phyloP scores from a whole-genome alignment of 1,140 invertebrate species.

The Caenorhabditis inopinata region DNA sequence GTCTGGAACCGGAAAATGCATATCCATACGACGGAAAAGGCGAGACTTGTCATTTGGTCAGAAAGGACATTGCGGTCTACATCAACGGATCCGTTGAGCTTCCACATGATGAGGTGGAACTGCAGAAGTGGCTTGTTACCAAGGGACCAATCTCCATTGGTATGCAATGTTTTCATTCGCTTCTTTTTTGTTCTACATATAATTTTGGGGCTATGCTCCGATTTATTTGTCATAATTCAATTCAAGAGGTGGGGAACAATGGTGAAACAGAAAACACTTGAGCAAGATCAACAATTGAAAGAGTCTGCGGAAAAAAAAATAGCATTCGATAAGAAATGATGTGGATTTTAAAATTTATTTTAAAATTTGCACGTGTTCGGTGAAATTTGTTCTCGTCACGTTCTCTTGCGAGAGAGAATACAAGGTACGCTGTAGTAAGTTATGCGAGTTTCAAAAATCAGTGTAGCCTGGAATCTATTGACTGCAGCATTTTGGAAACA shows the following conservation, averaged over 20 bases:
- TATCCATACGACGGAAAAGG: constrained; percentile 83
- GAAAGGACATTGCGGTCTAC: constrained; percentile 71
- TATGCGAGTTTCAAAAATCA: too few species aligned
- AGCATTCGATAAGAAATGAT: neutral
- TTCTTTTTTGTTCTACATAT: too few species aligned
- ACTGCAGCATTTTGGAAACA: neutral
- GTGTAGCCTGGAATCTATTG: neutral
- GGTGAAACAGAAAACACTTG: neutral
- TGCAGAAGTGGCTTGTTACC: constrained; percentile 84
- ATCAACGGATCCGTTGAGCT: constrained; percentile 84
- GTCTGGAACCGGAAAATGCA: constrained; percentile 83
- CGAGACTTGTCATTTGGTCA: constrained; percentile 55
- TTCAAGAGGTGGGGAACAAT: too few species aligned
- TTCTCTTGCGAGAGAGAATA: constrained; percentile 6
- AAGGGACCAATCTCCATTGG: constrained; percentile 94
- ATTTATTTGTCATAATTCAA: too few species aligned
- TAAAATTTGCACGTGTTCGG: neutral
- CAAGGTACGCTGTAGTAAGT: neutral
- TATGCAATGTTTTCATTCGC: too few species aligned
- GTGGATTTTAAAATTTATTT: too few species aligned
- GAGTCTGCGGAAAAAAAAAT: neutral
- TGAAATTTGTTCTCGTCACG: neutral
- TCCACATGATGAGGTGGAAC: constrained; percentile 81
- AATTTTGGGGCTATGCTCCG: neutral
- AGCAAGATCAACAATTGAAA: constrained; percentile 1